Percentiles rank a stretch among this genome's conserved stretches.
phyloP scores from a whole-genome alignment of 2,888 invertebrate species.

The Eulithis testata region DNA sequence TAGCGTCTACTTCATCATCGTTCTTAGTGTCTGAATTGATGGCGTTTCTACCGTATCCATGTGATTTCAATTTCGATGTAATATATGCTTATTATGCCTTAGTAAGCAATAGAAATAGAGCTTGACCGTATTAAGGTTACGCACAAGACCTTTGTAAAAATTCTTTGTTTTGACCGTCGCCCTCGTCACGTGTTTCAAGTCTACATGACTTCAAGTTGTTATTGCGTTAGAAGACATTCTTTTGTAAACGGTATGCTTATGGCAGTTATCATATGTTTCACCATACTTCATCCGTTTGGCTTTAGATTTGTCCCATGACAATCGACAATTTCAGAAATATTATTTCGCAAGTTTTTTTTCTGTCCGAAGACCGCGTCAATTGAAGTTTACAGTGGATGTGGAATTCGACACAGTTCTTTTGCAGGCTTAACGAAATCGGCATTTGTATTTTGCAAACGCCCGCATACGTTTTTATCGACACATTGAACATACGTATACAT shows the following conservation, averaged over 20 bases:
- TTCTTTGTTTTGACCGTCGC: conserved; percentile 43
- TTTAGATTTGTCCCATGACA: conserved; percentile 33
- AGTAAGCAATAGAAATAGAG: conserved; percentile 37
- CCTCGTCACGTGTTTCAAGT: conserved; percentile 13
- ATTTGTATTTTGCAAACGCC: conserved; percentile 38
- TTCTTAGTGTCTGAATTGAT: conserved; percentile 4
- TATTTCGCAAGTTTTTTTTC: conserved; percentile 26
- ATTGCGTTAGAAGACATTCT: conserved; percentile 40
- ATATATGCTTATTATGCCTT: conserved; percentile 19
- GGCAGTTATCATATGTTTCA: conserved; percentile 38
- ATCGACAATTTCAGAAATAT: conserved; percentile 25
- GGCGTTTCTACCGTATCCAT: conserved; percentile 13
- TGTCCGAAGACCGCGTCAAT: conserved; percentile 3
- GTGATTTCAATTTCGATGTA: conserved; percentile 27
- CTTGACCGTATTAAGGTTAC: conserved; percentile 33
- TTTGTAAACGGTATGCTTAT: conserved; percentile 37
- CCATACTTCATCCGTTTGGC: conserved; percentile 36
- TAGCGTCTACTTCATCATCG: conserved; percentile 1
- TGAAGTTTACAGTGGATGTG: conserved; percentile 31
- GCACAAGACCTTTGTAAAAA: conserved; percentile 26
- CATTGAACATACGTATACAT: not conserved
- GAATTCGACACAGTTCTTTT: conserved; percentile 42
- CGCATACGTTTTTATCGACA: conserved; percentile 24
- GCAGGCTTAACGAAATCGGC: conserved; percentile 30
- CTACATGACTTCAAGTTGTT: conserved; percentile 47